Conservation (phyloP, 2,797 vertebrate species). For the Microchirus variegatus region DNA sequence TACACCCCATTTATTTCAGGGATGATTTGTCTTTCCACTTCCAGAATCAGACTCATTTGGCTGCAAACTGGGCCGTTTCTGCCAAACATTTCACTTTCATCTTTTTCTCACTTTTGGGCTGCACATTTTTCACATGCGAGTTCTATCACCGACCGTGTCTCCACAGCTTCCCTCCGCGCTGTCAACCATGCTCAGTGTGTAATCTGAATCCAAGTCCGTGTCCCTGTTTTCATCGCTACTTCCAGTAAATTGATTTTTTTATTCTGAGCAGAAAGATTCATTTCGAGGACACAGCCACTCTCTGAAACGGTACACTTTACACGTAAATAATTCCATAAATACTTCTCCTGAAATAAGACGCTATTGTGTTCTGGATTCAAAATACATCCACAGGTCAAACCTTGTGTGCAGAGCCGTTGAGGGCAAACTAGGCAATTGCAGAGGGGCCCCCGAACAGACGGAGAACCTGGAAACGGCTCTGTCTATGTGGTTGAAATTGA, state of each 20-base stretch:
- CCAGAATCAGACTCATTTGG: not conserved
- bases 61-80: constrained; percentile 34
- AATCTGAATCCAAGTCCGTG: constrained; percentile 38
- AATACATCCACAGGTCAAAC: not conserved
- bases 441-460: too few species aligned
- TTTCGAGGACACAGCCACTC: not conserved
- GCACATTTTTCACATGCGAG: constrained; percentile 49
- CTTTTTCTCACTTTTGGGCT: constrained; percentile 59
- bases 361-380: not conserved
- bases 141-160: constrained; percentile 45
- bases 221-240: constrained; percentile 23
- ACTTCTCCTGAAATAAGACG: not conserved
- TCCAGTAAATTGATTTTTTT: constrained; percentile 17
- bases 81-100: constrained; percentile 59
- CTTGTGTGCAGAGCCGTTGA: too few species aligned
- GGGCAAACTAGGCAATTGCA: too few species aligned
- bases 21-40: constrained; percentile 17
- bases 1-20: constrained; percentile 4
- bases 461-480: too few species aligned
- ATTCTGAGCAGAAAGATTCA: constrained; percentile 8
- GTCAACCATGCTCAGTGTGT: constrained; percentile 36
- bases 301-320: not conserved
- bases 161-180: constrained; percentile 54
- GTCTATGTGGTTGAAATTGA: too few species aligned
- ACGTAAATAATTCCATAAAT: constrained; percentile 2